Percentiles rank a stretch among this genome's conserved stretches.
Evolutionary conservation across 1,140 invertebrate species (phyloP).

Genomic region (Hycleus phaleratus): DNA sequence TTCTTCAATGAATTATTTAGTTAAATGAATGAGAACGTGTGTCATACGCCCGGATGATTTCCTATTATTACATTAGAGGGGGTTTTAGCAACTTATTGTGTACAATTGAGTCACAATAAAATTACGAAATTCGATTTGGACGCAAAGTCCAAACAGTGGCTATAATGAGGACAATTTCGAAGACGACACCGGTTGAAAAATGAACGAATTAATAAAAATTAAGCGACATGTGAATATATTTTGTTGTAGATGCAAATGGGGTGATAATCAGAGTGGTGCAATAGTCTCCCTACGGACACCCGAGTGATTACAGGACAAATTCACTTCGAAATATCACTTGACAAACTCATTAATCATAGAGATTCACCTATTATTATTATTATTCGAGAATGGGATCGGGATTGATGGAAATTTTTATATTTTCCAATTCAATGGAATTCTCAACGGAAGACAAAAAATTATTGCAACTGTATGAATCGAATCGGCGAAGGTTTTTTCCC

Average conservation of each 20-base stretch:
- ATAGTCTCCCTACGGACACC: slow-evolving; percentile 17
- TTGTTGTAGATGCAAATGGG: slow-evolving; percentile 12
- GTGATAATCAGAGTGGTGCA: background rate
- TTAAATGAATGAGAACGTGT: slow-evolving; percentile 13
- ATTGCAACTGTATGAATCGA: background rate
- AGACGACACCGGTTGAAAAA: background rate
- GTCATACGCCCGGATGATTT: slow-evolving; percentile 8
- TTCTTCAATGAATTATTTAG: slow-evolving; percentile 21
- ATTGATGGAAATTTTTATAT: background rate
- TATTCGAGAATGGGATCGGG: background rate
- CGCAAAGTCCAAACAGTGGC: background rate
- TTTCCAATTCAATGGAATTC: too few relatives aligned
- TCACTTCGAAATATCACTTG: slow-evolving; percentile 25
- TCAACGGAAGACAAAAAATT: background rate
- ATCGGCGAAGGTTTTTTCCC: slow-evolving; percentile 2
- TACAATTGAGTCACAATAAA: background rate
- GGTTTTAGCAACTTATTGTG: background rate
- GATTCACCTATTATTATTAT: background rate
- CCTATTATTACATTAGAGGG: slow-evolving; percentile 11
- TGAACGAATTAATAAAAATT: background rate
- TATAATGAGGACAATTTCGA: too few relatives aligned
- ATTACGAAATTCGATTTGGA: background rate
- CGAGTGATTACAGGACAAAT: slow-evolving; percentile 29
- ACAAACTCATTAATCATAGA: slow-evolving; percentile 27
- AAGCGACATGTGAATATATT: slow-evolving; percentile 18